These are phyloP conservation scores for Nematostella vectensis DNA, from an alignment of 92 coral and sea anemone species.

Conservation along the genomic window DNA sequence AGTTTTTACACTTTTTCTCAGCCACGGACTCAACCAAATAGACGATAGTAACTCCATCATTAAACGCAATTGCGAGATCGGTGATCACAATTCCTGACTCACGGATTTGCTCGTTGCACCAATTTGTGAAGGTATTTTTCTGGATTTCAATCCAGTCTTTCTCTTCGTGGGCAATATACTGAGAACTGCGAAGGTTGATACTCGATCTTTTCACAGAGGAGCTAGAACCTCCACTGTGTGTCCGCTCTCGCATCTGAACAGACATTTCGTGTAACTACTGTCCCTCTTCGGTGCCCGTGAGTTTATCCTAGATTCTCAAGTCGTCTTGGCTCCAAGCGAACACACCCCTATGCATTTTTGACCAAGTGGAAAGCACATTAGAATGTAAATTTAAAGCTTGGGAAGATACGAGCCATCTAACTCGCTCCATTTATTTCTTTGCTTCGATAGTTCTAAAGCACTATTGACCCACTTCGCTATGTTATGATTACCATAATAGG, in stretches of 20 bases:
- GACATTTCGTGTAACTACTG: too few species aligned
- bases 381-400: constrained; percentile 1
- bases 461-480: not conserved
- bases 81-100: constrained; percentile 60
- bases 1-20: constrained; percentile 57
- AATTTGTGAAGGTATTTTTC: constrained; percentile 80
- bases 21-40: constrained; percentile 90
- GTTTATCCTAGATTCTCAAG: too few species aligned
- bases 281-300: too few species aligned
- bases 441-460: not conserved
- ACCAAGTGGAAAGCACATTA: constrained; percentile 25
- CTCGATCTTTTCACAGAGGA: not conserved
- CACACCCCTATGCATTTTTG: constrained; percentile 42
- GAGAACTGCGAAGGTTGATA: constrained; percentile 56
- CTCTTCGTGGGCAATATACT: constrained; percentile 59
- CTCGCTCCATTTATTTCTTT: not conserved
- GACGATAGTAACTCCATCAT: constrained; percentile 70
- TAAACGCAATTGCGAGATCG: constrained; percentile 69
- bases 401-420: not conserved
- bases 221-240: too few species aligned
- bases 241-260: too few species aligned
- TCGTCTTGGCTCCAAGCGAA: too few species aligned
- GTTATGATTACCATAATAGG: not conserved
- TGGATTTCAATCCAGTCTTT: constrained; percentile 93
- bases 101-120: constrained; percentile 79